Percentiles rank a stretch among this genome's conserved stretches.
These are phyloP conservation scores for Nautilus pompilius DNA, from an alignment of 1,140 invertebrate species.

Conservation along the genomic window DNA sequence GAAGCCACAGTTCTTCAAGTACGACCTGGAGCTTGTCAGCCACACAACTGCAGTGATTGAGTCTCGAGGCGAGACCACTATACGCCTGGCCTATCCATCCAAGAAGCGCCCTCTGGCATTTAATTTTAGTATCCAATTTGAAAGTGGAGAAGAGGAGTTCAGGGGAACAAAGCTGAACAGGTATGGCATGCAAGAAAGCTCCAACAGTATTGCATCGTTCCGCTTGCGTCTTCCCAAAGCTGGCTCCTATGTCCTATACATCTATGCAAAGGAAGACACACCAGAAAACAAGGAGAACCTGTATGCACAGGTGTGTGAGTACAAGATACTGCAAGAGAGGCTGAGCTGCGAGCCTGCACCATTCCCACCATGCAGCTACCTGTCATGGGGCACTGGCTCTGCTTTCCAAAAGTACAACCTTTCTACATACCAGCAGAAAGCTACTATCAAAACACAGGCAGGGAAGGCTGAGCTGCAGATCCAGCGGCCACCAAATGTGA, in stretches of 20 bases:
- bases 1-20: conserved; percentile 56
- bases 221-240: conserved; percentile 49
- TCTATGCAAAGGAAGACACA: conserved; percentile 54
- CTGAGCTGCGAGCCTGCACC: conserved; percentile 27
- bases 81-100: conserved; percentile 39
- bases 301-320: conserved; percentile 55
- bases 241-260: conserved; percentile 52
- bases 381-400: conserved; percentile 52
- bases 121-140: conserved; percentile 50
- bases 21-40: conserved; percentile 53
- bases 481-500: conserved; percentile 25
- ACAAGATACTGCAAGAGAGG: conserved; percentile 49
- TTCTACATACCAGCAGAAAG: conserved; percentile 45
- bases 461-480: conserved; percentile 49
- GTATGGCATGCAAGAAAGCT: conserved; percentile 52
- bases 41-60: conserved; percentile 50
- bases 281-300: conserved; percentile 51
- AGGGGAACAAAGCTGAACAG: conserved; percentile 46
- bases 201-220: conserved; percentile 48
- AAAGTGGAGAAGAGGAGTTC: conserved; percentile 50
- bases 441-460: conserved; percentile 41
- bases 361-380: conserved; percentile 53
- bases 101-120: conserved; percentile 48
- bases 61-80: conserved; percentile 44
- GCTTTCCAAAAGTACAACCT: conserved; percentile 48